Base-by-base conservation (phyloP, 2,888 invertebrate species). In the Muschampia plurimacula region DNA sequence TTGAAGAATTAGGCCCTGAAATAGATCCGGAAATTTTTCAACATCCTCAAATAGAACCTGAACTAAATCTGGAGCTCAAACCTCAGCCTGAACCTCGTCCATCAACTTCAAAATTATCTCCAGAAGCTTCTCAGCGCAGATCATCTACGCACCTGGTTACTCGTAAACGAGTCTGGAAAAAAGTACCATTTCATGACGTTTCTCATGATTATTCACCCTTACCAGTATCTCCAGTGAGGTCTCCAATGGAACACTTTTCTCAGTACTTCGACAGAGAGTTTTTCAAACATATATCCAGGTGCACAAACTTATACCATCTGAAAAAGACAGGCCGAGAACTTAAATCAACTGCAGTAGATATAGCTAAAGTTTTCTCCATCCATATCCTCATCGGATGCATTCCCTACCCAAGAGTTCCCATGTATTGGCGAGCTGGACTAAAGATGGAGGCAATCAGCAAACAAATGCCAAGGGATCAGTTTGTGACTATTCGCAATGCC, bases 331-430 rank as follows among this genome's bases (percentile, higher is more conserved):
- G 66, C 15, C 9, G 1, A 15, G 66, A 55, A 39, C 55, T 66
- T 6, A 66, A 66, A 39, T 15, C 39, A 10, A 39, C 52, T 15
- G 49, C 60, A 9, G 36, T 57, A 32, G 77, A 77, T 66, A 74
- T 77, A 8, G 41, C 52, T 3, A 76, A 76, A 55, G 9, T 77
- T 2, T 55, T 78, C 69, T 76, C 74, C 10, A 66, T 75, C 41
- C 74, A 70, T 74, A n/a, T 74, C 2, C 10, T 75, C 9, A 75
- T 78, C 74, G 77, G 78, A 1, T 76, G 75, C 66, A 75, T 78
- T 69, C 75, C 76, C n/a, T 78, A 75, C 44, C 77, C 76, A 13
- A 70, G 77, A 28, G 3, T 76, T n/a, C 59, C 63, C 12, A 77
- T 76, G 75, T 77, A 75, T 65, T 74, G 75, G 75, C 59, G 73